Evolutionary conservation across 2,113 vertebrate genomes (phyloP).

Genomic region (Pristiophorus japonicus): DNA sequence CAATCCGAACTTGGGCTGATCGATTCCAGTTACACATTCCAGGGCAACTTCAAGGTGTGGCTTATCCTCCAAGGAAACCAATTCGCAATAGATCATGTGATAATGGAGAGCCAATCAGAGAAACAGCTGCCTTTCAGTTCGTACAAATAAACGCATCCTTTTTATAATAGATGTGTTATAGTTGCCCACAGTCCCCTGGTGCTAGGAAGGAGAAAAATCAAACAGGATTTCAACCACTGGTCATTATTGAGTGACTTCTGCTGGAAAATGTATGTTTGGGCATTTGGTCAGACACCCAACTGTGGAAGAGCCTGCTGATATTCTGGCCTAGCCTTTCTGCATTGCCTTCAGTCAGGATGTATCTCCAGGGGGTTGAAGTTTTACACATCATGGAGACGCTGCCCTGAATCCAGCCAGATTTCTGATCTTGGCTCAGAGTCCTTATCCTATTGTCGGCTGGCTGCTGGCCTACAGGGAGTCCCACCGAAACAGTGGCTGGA

Average conservation of each 20-base stretch:
- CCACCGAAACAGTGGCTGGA: too few species aligned
- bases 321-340: neutral
- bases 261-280: neutral
- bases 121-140: too few species aligned
- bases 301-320: neutral
- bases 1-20: too few species aligned
- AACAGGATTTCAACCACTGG: neutral
- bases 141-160: too few species aligned
- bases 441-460: neutral
- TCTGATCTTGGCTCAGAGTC: neutral
- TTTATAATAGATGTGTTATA: neutral
- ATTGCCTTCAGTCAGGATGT: neutral
- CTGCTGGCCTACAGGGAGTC: too few species aligned
- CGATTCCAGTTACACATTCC: too few species aligned
- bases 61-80: too few species aligned
- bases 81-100: too few species aligned
- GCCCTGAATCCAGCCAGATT: neutral
- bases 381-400: too few species aligned
- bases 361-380: neutral
- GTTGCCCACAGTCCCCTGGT: too few species aligned
- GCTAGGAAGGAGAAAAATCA: neutral
- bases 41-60: too few species aligned
- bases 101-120: too few species aligned
- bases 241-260: neutral
- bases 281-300: neutral